Conservation (phyloP, 2,888 invertebrate genomes). For the Adineta ricciae region DNA sequence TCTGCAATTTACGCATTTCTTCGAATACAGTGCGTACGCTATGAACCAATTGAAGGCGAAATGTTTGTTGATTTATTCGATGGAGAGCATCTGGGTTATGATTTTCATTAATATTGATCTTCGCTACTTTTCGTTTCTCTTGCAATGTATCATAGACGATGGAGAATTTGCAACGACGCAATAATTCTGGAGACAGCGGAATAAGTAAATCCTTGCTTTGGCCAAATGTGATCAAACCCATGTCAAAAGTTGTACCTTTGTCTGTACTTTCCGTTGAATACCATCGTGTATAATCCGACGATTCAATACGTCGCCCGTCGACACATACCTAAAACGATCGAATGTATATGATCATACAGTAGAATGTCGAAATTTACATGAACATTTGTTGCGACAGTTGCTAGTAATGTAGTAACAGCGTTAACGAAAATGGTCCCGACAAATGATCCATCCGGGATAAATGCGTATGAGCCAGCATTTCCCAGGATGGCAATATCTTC, state of each 20-base stretch:
- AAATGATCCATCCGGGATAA: constrained; percentile 33
- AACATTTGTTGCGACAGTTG: constrained; percentile 19
- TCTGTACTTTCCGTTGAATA: background rate
- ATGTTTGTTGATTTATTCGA: background rate
- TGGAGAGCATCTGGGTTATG: background rate
- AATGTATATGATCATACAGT: too few relatives aligned
- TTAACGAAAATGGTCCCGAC: constrained; percentile 33
- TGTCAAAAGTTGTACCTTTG: background rate
- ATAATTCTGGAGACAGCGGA: background rate
- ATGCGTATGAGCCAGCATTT: constrained; percentile 26
- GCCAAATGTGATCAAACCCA: background rate
- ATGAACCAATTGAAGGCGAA: background rate
- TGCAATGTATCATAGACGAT: background rate
- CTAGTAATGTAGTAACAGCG: constrained; percentile 20
- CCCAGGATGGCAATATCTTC: background rate
- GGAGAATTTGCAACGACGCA: background rate
- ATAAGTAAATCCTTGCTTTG: constrained; percentile 14
- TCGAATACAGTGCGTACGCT: background rate
- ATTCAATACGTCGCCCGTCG: background rate
- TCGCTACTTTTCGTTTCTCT: background rate
- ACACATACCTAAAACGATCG: background rate
- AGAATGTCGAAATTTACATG: background rate
- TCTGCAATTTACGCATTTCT: background rate
- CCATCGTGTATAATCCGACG: background rate
- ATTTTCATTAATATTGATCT: background rate